These are phyloP conservation scores for Zoanthus gigantus DNA, from an alignment of 92 coral and sea anemone species.

Conservation along the genomic window DNA sequence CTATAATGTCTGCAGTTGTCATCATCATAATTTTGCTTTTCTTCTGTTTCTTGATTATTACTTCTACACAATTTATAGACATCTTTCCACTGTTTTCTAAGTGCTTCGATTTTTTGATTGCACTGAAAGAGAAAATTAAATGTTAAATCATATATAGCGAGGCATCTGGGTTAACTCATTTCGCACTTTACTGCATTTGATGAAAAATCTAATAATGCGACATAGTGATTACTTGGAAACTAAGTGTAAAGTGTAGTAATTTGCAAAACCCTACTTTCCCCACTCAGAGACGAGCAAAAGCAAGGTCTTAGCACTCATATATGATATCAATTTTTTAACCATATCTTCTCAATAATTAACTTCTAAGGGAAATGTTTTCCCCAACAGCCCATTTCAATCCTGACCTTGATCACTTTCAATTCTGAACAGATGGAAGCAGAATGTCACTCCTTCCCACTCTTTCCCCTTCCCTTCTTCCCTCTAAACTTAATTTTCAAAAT, in stretches of 20 bases:
- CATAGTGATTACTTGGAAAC: neutral
- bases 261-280: neutral
- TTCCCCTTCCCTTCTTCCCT: too few species aligned
- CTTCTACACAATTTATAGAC: neutral
- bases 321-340: neutral
- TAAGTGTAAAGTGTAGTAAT: neutral
- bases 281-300: neutral
- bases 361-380: neutral
- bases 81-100: neutral
- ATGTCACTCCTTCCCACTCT: neutral
- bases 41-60: neutral
- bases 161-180: neutral
- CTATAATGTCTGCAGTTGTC: neutral
- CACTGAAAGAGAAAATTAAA: neutral
- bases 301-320: neutral
- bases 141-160: neutral
- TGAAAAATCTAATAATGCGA: neutral
- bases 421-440: neutral
- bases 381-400: neutral
- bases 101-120: slow-evolving; percentile 1
- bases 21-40: neutral
- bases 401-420: neutral
- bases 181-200: neutral
- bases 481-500: neutral
- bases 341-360: neutral